Percentiles rank a stretch among this genome's conserved stretches.
Evolutionary conservation across 2,113 vertebrate species (phyloP).

Genomic region (Prietella phreatophila): DNA sequence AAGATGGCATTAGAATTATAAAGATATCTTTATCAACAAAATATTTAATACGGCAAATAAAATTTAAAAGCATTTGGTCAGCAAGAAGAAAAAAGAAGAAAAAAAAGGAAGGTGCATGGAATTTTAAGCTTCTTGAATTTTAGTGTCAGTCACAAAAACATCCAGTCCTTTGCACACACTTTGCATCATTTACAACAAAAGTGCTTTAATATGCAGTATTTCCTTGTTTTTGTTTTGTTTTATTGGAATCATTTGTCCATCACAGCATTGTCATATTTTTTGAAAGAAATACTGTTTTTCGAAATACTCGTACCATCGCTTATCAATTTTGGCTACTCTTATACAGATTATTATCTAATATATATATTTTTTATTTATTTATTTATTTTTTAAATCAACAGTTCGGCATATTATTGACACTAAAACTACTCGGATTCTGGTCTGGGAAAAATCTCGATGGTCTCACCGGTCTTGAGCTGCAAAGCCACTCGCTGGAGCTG

Average conservation of each 20-base stretch:
- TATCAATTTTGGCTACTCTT: background rate
- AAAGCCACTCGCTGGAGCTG: conserved; percentile 71
- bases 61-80: background rate
- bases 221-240: background rate
- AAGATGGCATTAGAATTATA: background rate
- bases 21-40: background rate
- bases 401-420: background rate
- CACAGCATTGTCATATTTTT: background rate
- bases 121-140: background rate
- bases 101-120: background rate
- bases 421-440: conserved; percentile 1
- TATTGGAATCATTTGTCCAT: background rate
- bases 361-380: no score
- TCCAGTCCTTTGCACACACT: background rate
- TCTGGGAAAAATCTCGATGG: conserved; percentile 59
- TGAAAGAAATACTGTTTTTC: no score
- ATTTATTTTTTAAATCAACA: no score
- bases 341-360: background rate
- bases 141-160: background rate
- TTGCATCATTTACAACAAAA: background rate
- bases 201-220: background rate
- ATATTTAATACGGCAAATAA: background rate
- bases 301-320: no score
- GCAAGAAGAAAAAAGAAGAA: background rate
- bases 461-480: conserved; percentile 68